Percentiles rank a stretch among this genome's conserved stretches.
Evolutionary conservation across 2,888 invertebrate species (phyloP).

Genomic region (Elmis aenea): DNA sequence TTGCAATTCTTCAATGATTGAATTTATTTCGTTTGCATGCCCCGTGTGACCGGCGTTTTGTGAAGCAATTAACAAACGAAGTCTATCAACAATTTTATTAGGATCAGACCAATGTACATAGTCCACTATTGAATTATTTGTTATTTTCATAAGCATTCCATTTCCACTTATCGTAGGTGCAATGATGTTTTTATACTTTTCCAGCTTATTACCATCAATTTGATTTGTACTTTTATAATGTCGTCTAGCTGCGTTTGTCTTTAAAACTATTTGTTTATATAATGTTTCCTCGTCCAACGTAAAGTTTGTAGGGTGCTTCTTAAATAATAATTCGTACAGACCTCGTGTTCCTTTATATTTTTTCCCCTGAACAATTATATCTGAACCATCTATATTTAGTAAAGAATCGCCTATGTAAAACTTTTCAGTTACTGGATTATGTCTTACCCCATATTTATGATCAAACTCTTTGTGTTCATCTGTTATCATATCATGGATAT

Average conservation of each 20-base stretch:
- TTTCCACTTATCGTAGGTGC: slow-evolving; percentile 2
- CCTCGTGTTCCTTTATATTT: too few species aligned
- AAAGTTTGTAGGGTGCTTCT: too few species aligned
- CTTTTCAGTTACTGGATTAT: neutral
- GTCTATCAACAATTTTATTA: slow-evolving; percentile 32
- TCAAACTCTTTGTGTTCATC: neutral
- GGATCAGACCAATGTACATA: slow-evolving; percentile 23
- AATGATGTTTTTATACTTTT: slow-evolving; percentile 9
- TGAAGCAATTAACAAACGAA: slow-evolving; percentile 31
- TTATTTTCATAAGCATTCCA: neutral
- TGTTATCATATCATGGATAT: neutral
- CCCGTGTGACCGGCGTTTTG: slow-evolving; percentile 29
- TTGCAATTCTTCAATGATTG: slow-evolving; percentile 34
- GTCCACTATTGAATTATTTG: slow-evolving; percentile 6
- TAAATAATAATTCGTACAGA: too few species aligned
- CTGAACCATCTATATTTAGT: too few species aligned
- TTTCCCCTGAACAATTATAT: too few species aligned
- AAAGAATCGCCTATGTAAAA: slow-evolving; percentile 1
- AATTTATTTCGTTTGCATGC: slow-evolving; percentile 36
- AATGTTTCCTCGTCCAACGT: too few species aligned
- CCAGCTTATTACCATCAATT: slow-evolving; percentile 2
- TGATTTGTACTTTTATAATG: slow-evolving; percentile 5
- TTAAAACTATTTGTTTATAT: slow-evolving; percentile 4
- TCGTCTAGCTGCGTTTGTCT: slow-evolving; percentile 5
- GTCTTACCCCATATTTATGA: neutral